Percentiles rank a stretch among this genome's conserved stretches.
These are phyloP conservation scores for Lepus europaeus DNA, from an alignment of 2,113 vertebrate genomes.

Conservation along the genomic window DNA sequence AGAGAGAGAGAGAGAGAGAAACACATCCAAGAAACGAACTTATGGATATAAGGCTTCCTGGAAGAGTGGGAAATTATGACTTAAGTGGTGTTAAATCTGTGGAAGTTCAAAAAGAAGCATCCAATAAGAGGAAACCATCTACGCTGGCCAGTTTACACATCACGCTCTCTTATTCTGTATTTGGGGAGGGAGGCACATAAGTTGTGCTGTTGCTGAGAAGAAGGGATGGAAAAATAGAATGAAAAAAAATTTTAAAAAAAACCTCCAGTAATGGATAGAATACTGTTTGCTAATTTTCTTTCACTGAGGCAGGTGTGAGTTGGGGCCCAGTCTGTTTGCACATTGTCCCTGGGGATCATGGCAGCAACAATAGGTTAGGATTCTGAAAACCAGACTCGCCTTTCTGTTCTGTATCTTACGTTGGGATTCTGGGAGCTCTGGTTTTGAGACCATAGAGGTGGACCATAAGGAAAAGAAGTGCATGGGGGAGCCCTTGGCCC, in stretches of 20 bases:
- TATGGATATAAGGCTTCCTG: too few relatives aligned
- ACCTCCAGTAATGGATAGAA: not conserved
- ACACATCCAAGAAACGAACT: not conserved
- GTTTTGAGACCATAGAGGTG: not conserved
- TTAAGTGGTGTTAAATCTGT: not conserved
- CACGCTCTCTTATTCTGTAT: not conserved
- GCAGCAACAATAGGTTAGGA: not conserved
- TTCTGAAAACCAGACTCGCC: not conserved
- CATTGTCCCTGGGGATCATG: not conserved
- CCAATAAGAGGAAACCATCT: not conserved
- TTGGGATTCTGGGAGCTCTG: not conserved
- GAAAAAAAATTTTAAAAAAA: not conserved
- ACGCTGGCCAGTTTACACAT: not conserved
- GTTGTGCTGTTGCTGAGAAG: not conserved
- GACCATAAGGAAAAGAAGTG: not conserved
- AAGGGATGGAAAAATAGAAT: not conserved
- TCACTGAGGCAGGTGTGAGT: not conserved
- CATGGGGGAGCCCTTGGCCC: too few relatives aligned
- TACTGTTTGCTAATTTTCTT: not conserved
- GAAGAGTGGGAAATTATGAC: not conserved
- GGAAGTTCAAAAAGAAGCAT: constrained; percentile 26
- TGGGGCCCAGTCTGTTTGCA: not conserved
- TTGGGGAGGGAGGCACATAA: not conserved
- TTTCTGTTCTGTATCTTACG: not conserved
- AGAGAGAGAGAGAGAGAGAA: not conserved